Percentiles rank a stretch among this genome's conserved stretches.
These are phyloP conservation scores for Ciconia boyciana DNA, from an alignment of 2,113 vertebrate genomes.

Conservation along the genomic window DNA sequence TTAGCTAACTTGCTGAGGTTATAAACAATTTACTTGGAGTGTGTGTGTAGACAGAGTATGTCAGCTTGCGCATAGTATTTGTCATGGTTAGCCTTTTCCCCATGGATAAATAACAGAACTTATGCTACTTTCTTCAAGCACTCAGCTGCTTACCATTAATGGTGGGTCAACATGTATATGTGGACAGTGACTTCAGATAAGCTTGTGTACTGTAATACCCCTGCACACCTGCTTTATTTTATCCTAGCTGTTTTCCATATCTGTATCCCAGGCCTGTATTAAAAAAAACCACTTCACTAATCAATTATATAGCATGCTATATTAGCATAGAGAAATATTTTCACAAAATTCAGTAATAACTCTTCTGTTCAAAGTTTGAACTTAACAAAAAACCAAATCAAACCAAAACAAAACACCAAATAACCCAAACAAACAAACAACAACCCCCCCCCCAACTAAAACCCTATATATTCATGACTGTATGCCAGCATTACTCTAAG, in stretches of 20 bases:
- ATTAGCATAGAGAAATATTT: not conserved
- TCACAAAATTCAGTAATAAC: not conserved
- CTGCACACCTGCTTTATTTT: not conserved
- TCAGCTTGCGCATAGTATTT: not conserved
- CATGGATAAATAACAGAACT: not conserved
- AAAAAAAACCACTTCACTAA: not conserved
- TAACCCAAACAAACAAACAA: too few relatives aligned
- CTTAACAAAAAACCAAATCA: not conserved
- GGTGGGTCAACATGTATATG: not conserved
- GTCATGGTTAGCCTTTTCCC: not conserved
- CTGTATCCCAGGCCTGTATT: not conserved
- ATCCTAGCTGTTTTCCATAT: not conserved
- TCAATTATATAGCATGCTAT: not conserved
- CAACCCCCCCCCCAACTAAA: not conserved
- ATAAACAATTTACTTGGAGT: not conserved
- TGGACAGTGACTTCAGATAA: not conserved
- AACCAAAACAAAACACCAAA: not conserved
- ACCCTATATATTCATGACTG: rapidly evolving
- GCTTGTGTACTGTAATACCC: not conserved
- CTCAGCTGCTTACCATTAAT: not conserved
- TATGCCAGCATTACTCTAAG: not conserved
- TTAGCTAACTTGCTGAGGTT: not conserved
- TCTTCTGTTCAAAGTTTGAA: not conserved
- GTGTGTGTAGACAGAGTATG: not conserved
- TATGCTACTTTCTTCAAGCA: not conserved